A percentile compares a stretch with the other conserved stretches of the same genome.
Conservation (phyloP, 2,113 vertebrate species). For the Ramphastos sulfuratus region DNA sequence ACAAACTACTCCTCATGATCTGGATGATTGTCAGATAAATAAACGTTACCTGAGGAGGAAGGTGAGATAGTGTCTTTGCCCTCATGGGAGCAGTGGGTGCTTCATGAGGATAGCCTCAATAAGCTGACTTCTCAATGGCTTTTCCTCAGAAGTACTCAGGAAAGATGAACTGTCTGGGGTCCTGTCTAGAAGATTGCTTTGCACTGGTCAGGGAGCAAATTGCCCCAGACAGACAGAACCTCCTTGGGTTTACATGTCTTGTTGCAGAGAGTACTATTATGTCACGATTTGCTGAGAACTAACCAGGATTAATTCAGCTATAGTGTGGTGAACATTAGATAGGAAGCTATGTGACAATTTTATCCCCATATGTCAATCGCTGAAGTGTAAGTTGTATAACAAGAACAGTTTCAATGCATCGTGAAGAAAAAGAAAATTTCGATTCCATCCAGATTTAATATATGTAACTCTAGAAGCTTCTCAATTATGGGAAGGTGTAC, state of each 20-base stretch:
- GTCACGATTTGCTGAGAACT: not conserved
- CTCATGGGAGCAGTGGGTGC: not conserved
- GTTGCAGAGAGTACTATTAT: not conserved
- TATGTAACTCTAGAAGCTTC: not conserved
- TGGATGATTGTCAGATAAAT: not conserved
- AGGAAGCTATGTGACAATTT: not conserved
- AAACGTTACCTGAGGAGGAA: not conserved
- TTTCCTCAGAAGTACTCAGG: not conserved
- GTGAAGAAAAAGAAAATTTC: not conserved
- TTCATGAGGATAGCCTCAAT: not conserved
- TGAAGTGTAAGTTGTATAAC: not conserved
- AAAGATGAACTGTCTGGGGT: not conserved
- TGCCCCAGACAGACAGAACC: not conserved
- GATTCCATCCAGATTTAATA: not conserved
- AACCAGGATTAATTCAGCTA: not conserved
- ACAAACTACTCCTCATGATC: not conserved
- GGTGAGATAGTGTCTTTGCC: not conserved
- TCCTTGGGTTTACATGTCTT: not conserved
- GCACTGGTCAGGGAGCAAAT: not conserved
- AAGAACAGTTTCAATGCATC: not conserved
- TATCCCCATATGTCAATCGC: not conserved
- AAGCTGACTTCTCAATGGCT: not conserved
- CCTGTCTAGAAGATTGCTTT: not conserved
- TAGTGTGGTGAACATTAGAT: not conserved
- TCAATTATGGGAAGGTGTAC: not conserved